Conservation (phyloP, 2,888 invertebrate species). For the Pedicia rivosa region DNA sequence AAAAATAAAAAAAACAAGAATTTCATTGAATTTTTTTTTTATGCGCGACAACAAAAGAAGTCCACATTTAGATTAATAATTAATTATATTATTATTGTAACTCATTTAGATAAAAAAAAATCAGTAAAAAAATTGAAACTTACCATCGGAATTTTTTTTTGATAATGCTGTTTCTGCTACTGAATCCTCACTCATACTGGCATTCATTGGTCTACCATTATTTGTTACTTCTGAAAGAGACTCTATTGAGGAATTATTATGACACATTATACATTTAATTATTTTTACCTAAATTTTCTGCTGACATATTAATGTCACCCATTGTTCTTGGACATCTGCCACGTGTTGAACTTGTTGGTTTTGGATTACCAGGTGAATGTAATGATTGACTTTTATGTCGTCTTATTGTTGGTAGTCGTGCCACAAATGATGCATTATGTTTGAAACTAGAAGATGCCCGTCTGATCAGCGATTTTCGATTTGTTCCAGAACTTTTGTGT, state of each 20-base stretch:
- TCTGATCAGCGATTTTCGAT: slow-evolving; percentile 33
- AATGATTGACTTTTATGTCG: slow-evolving; percentile 64
- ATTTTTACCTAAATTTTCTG: slow-evolving; percentile 53
- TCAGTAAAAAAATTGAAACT: slow-evolving; percentile 34
- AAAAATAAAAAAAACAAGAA: too few species aligned
- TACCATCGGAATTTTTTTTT: slow-evolving; percentile 75
- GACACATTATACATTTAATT: background rate
- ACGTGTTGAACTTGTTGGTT: slow-evolving; percentile 21
- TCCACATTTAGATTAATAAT: too few species aligned
- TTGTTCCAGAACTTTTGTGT: slow-evolving; percentile 18
- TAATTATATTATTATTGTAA: too few species aligned
- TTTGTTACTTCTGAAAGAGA: slow-evolving; percentile 32
- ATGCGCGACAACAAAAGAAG: too few species aligned
- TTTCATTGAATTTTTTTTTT: too few species aligned
- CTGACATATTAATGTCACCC: slow-evolving; percentile 55
- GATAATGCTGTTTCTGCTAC: slow-evolving; percentile 63
- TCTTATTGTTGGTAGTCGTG: slow-evolving; percentile 74
- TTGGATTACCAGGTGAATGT: slow-evolving; percentile 45
- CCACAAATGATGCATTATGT: slow-evolving; percentile 86
- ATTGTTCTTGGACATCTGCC: slow-evolving; percentile 42
- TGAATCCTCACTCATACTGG: slow-evolving; percentile 67
- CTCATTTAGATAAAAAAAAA: too few species aligned
- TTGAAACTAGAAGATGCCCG: slow-evolving; percentile 73
- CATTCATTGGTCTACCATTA: slow-evolving; percentile 42
- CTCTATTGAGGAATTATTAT: slow-evolving; percentile 7